phyloP scores from a whole-genome alignment of 1,140 invertebrate genomes.

The Cyrtorhinus lividipennis region DNA sequence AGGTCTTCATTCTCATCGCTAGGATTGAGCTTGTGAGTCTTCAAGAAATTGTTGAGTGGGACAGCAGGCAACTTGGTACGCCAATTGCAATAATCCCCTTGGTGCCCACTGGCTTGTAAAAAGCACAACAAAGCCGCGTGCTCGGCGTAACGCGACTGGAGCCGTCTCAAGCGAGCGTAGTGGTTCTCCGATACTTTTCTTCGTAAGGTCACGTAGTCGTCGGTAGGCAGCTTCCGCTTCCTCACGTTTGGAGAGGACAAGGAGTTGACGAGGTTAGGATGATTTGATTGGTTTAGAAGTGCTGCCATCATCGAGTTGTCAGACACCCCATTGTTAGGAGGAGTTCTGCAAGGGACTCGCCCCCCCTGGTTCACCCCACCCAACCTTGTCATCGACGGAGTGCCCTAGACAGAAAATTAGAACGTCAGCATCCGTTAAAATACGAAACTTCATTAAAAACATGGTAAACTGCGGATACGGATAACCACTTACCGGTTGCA shows the following conservation, averaged over 20 bases:
- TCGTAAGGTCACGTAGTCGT: slow-evolving; percentile 11
- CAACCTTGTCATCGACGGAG: slow-evolving; percentile 19
- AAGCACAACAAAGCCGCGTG: slow-evolving; percentile 13
- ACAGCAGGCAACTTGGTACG: slow-evolving; percentile 17
- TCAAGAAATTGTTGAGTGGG: slow-evolving; percentile 19
- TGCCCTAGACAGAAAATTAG: slow-evolving; percentile 11
- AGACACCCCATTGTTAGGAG: slow-evolving; percentile 10
- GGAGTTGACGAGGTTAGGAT: slow-evolving; percentile 5
- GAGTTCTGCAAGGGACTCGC: slow-evolving; percentile 11
- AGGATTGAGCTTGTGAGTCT: slow-evolving; percentile 20
- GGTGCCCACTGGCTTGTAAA: slow-evolving; percentile 7
- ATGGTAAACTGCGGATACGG: too few relatives aligned
- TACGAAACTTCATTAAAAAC: too few relatives aligned
- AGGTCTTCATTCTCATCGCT: slow-evolving; percentile 19
- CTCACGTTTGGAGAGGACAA: not conserved
- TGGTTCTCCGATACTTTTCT: slow-evolving; percentile 14
- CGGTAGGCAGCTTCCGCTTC: slow-evolving; percentile 14
- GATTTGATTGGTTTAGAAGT: slow-evolving; percentile 12
- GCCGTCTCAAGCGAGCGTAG: not conserved
- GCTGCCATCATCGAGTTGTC: slow-evolving; percentile 4
- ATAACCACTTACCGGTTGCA: slow-evolving; percentile 15
- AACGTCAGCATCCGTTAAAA: too few relatives aligned
- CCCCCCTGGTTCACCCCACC: slow-evolving; percentile 17
- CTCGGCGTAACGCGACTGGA: slow-evolving; percentile 16
- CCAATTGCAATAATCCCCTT: slow-evolving; percentile 16